Percentiles rank a stretch among this genome's conserved stretches.
phyloP scores from a whole-genome alignment of 2,888 invertebrate genomes.

The Aphodius granarius region DNA sequence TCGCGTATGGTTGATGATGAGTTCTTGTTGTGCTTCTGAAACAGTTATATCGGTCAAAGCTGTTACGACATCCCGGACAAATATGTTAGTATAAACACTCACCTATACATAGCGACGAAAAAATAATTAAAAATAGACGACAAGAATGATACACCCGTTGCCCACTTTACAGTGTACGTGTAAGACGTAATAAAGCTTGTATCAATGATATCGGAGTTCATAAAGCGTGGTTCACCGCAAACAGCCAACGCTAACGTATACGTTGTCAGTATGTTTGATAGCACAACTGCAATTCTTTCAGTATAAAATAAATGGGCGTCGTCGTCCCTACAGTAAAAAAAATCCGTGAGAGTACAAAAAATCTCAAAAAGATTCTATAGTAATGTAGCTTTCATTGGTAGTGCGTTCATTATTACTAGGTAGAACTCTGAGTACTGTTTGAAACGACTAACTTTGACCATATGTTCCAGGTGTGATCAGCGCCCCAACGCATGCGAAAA shows the following conservation, averaged over 20 bases:
- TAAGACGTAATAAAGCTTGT: conserved; percentile 23
- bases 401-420: no score
- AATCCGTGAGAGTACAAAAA: background rate
- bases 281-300: conserved; percentile 31
- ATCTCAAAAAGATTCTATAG: no score
- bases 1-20: background rate
- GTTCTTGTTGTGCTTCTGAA: conserved; percentile 6
- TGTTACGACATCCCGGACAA: no score
- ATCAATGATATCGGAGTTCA: conserved; percentile 30
- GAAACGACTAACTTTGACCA: conserved; percentile 2
- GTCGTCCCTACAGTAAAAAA: conserved; percentile 23
- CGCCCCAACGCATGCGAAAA: conserved; percentile 26
- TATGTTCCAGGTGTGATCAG: conserved; percentile 32
- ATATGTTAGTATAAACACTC: background rate
- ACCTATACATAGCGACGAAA: conserved; percentile 31
- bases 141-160: conserved; percentile 24
- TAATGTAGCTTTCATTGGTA: no score
- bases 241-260: conserved; percentile 29
- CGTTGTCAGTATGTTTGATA: conserved; percentile 32
- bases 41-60: background rate
- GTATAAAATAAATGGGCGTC: conserved; percentile 30
- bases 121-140: conserved; percentile 28
- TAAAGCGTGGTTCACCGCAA: conserved; percentile 28
- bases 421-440: no score
- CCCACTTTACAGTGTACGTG: background rate